Evolutionary conservation across 2,797 vertebrate genomes (phyloP).

Genomic region (Orientallactaga sibirica): DNA sequence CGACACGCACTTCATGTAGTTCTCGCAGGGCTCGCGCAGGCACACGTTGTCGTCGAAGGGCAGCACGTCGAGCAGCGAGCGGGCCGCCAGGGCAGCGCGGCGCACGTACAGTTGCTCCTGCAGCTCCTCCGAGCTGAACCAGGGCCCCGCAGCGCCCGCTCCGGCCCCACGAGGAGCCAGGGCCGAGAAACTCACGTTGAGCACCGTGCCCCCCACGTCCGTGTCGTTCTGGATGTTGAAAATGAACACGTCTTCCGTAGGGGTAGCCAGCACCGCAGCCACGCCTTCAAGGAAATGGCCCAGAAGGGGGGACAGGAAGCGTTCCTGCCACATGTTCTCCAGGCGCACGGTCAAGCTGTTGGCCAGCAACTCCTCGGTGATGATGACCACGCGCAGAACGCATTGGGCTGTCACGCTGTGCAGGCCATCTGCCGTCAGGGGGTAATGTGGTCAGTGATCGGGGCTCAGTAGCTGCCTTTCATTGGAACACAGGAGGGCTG

Average conservation of each 20-base stretch:
- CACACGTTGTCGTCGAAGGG: slow-evolving; percentile 99
- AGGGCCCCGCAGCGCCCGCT: slow-evolving; percentile 87
- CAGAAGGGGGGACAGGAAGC: slow-evolving; percentile 96
- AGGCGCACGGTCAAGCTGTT: slow-evolving; percentile 98
- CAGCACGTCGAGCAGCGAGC: slow-evolving; percentile 97
- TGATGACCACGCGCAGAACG: slow-evolving; percentile 95
- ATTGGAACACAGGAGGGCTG: slow-evolving; percentile 15
- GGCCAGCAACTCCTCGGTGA: slow-evolving; percentile 98
- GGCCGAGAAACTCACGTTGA: slow-evolving; percentile 98
- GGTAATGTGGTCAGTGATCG: slow-evolving; percentile 67
- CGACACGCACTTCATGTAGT: slow-evolving; percentile 99
- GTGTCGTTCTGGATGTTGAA: slow-evolving; percentile 99
- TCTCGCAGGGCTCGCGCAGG: slow-evolving; percentile 98
- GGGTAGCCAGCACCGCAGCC: slow-evolving; percentile 94
- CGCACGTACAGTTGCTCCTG: slow-evolving; percentile 99
- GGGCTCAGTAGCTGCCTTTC: neutral
- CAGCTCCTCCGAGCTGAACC: slow-evolving; percentile 97
- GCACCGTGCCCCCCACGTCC: slow-evolving; percentile 92
- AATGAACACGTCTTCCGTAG: slow-evolving; percentile 96
- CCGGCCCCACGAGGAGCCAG: slow-evolving; percentile 89
- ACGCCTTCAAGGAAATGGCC: slow-evolving; percentile 96
- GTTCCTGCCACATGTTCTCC: slow-evolving; percentile 99
- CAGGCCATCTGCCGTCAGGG: slow-evolving; percentile 91
- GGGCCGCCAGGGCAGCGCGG: slow-evolving; percentile 93
- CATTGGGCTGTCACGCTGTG: slow-evolving; percentile 97